Evolutionary conservation across 1,140 invertebrate genomes (phyloP), one percentile per base, ranked within the genome.

Genomic region (Druon quercuslanigerum): DNA sequence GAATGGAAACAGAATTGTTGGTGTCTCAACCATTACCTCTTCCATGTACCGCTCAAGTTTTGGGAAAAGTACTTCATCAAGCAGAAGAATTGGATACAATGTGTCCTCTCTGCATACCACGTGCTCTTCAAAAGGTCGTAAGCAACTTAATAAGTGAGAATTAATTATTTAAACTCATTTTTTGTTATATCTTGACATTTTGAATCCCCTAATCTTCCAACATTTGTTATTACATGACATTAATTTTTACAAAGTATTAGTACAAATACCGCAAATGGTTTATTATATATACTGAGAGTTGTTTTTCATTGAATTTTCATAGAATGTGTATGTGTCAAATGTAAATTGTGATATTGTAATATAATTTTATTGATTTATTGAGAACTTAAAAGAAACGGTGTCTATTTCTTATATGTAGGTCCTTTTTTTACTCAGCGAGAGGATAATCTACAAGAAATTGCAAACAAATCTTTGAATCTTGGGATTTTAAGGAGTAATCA

Each of bases 1-100:
- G 80, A 77, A 90, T 92, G 90, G 89, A 91, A 73, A 87, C 91
- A 9, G 90, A 91, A 40, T 82, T 92, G 73, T 56, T 92, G 16
- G 85, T 86, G 20, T 86, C 87, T 17, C 81, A 85, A 74, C 85
- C 82, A 8, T 51, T 89, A 50, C 77, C 89, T 78, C 80, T 92
- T 70, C 91, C 91, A 9, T 86, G 85, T 78, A 90, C 90, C 17
- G 89, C 89, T 50, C 88, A 88, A 73, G 83, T 88, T 78, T 86
- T 92, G 50, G 87, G 85, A 52, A 85, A 90, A 66, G 82, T 86
- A 50, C 83, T 91, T 40, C 82, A 77, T 46, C 57, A 81, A 13
- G 82, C 85, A 4, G 81, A 80, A 73, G 90, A 89, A 75, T 85
- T 84, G 9, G 90, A 91, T 75, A 91, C 87, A 6, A 33, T 92